Percentiles rank a stretch among this genome's conserved stretches.
These are phyloP conservation scores for Macrosteles quadrilineatus DNA, from an alignment of 1,140 invertebrate species.

Conservation along the genomic window DNA sequence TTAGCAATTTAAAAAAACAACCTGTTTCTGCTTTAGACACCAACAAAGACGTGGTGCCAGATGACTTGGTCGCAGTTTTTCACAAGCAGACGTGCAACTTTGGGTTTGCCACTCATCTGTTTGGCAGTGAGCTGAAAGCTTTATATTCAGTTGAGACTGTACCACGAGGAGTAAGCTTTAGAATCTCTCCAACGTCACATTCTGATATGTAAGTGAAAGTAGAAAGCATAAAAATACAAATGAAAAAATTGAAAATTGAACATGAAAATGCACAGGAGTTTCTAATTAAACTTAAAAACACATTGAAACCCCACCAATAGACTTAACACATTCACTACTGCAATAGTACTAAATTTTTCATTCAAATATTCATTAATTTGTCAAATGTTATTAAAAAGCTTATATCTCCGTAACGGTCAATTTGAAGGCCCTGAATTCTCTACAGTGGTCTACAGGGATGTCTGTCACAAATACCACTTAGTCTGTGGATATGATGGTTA, in stretches of 20 bases:
- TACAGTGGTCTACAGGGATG: too few species aligned
- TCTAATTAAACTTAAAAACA: not conserved
- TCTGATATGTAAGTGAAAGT: conserved; percentile 68
- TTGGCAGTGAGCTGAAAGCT: conserved; percentile 88
- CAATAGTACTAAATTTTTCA: too few species aligned
- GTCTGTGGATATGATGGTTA: too few species aligned
- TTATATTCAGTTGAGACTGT: conserved; percentile 80
- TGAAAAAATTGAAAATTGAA: not conserved
- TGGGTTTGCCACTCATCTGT: conserved; percentile 92
- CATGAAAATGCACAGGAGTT: too few species aligned
- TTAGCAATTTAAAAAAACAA: too few species aligned
- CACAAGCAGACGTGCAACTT: conserved; percentile 92
- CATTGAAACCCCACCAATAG: not conserved
- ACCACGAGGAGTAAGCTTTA: conserved; percentile 78
- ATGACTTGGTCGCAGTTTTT: conserved; percentile 90
- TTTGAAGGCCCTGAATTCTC: too few species aligned
- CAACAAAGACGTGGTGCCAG: conserved; percentile 88
- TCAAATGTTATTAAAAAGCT: too few species aligned
- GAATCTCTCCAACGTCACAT: conserved; percentile 88
- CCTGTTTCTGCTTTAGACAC: too few species aligned
- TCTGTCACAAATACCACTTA: too few species aligned
- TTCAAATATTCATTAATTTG: too few species aligned
- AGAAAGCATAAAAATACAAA: not conserved
- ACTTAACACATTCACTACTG: conserved; percentile 6
- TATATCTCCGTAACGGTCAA: too few species aligned